Percentiles rank a stretch among this genome's conserved stretches.
These are phyloP conservation scores for Callorhinus ursinus DNA, from an alignment of 2,113 vertebrate species.

Conservation along the genomic window DNA sequence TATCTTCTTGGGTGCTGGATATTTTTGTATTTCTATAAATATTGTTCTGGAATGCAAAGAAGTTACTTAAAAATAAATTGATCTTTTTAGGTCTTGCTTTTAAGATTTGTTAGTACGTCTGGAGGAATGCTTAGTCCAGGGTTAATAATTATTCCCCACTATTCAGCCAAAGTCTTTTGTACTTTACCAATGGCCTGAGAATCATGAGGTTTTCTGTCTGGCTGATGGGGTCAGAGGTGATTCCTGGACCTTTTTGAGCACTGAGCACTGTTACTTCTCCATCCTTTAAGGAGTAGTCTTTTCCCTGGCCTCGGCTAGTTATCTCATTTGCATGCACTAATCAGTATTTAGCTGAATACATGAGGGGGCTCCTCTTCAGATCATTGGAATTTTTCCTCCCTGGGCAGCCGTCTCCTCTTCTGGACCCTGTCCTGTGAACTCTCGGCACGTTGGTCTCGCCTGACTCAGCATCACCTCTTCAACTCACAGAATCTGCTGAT, in stretches of 20 bases:
- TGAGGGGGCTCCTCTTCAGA: not conserved
- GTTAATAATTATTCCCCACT: not conserved
- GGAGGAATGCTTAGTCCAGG: not conserved
- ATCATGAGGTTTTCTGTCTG: not conserved
- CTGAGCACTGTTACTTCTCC: not conserved
- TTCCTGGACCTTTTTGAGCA: not conserved
- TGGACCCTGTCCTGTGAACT: not conserved
- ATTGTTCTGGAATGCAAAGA: not conserved
- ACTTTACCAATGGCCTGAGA: not conserved
- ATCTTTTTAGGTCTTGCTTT: not conserved
- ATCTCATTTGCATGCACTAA: rapidly evolving
- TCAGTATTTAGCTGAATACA: not conserved
- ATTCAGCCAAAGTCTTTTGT: not conserved
- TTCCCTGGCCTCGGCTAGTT: not conserved
- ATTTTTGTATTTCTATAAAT: not conserved
- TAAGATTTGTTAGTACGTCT: not conserved
- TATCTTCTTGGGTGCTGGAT: not conserved
- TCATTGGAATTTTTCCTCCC: not conserved
- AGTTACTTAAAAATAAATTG: not conserved
- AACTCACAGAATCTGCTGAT: not conserved
- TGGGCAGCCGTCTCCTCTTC: not conserved
- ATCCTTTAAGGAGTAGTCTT: no score
- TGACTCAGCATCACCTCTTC: not conserved
- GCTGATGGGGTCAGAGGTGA: not conserved
- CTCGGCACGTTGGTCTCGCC: no score